Percentiles rank a stretch among this genome's conserved stretches.
Evolutionary conservation across 2,797 vertebrate species (phyloP).

Genomic region (Jordanella pulchra): DNA sequence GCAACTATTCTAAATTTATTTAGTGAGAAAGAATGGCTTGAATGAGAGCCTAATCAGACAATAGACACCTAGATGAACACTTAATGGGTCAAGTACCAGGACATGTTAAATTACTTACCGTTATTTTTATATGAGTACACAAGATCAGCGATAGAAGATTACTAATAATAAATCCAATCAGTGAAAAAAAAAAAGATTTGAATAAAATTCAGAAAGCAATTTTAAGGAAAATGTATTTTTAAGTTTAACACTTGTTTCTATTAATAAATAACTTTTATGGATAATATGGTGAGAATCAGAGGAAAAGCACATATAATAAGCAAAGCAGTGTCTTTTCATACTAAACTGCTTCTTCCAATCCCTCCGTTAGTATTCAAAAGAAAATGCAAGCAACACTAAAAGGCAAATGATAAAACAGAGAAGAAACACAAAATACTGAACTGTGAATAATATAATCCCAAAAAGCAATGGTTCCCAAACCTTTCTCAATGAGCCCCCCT

Average conservation of each 20-base stretch:
- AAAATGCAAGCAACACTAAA: neutral
- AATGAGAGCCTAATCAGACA: neutral
- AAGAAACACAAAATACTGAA: too few relatives aligned
- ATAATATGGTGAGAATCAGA: neutral
- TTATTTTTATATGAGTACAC: neutral
- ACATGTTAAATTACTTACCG: neutral
- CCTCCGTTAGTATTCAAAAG: neutral
- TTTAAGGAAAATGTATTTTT: neutral
- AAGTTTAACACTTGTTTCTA: neutral
- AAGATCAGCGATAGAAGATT: neutral
- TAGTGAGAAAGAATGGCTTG: neutral
- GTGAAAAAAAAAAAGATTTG: neutral
- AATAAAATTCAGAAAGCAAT: neutral
- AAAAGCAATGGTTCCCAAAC: too few relatives aligned
- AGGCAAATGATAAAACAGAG: neutral
- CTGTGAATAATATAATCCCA: too few relatives aligned
- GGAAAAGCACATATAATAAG: neutral
- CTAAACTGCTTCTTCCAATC: neutral
- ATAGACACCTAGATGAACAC: neutral
- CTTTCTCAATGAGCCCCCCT: too few relatives aligned
- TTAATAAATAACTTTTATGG: neutral
- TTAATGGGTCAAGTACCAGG: neutral
- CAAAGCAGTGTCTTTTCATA: neutral
- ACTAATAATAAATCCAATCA: neutral
- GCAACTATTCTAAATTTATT: neutral